Evolutionary conservation across 1,140 invertebrate species (phyloP), one percentile per base, ranked within the genome.

Genomic region (Magallana angulata): DNA sequence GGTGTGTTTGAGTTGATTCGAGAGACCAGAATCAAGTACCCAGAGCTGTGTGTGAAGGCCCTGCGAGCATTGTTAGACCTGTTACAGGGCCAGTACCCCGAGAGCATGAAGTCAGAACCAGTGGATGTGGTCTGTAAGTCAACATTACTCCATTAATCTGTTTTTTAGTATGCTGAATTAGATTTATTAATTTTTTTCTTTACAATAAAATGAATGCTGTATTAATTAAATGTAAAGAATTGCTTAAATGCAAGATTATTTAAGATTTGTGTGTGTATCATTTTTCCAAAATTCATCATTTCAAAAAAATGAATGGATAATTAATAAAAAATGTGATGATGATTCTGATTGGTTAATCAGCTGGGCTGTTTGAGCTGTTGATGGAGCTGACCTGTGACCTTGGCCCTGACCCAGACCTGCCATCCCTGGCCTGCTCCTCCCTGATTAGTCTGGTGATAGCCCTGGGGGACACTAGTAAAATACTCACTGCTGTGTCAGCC

Each of bases 1-100:
- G 97, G 97, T 88, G 97, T 99, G 7, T 99, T 99, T 95, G 97
- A 98, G 91, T 95, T 99, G 30, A 97, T 99, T 89, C 96, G 97
- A 91, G 98, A 98, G 93, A 98, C 98, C 87, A 96, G 97, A 85
- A 96, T 96, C 85, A 96, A 96, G 14, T 97, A 99, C 95, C 97
- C 98, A 48, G 94, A 95, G 64, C 96, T 99, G 85, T 99, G 98
- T 96, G 97, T 97, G 62, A 97, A 97, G 95, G 97, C 98, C 57
- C 95, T 99, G 11, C 96, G 96, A 91, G 98, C 98, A 24, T 95
- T 99, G 89, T 95, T 99, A 80, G 97, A 99, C 95, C 97, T 99
- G 87, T 95, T 99, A 84, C 98, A 99, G 95, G 98, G 98, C 59
- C 97, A 98, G 94, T 95, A 96, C 87, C 98, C 98, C 7, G 98